These are phyloP conservation scores for Rhea americana DNA, from an alignment of 2,113 vertebrate genomes.

Conservation along the genomic window DNA sequence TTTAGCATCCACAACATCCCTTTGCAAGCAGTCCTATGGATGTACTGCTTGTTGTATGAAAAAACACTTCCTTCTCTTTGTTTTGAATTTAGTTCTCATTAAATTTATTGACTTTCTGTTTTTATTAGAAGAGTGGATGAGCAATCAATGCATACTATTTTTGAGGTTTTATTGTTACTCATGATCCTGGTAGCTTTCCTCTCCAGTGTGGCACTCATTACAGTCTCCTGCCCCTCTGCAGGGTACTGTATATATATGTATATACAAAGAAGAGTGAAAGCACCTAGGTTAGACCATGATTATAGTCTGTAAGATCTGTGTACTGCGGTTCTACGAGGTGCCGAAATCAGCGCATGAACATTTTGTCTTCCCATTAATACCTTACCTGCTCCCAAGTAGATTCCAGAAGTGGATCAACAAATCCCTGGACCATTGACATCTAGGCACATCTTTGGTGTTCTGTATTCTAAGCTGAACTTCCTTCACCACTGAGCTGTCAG, in stretches of 20 bases:
- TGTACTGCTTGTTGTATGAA: background rate
- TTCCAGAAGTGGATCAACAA: background rate
- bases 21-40: background rate
- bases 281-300: background rate
- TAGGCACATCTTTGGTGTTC: background rate
- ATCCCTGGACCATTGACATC: background rate
- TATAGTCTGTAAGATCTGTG: background rate
- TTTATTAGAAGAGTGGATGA: background rate
- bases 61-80: background rate
- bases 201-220: background rate
- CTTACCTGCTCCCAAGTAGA: background rate
- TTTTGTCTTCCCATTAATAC: background rate
- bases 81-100: background rate
- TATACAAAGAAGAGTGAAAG: background rate
- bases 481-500: background rate
- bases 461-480: background rate
- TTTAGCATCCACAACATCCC: background rate
- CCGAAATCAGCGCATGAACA: background rate
- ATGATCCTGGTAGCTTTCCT: background rate
- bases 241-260: too few relatives aligned
- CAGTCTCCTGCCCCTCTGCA: accelerated
- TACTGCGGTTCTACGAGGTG: accelerated
- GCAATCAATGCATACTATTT: background rate
- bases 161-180: accelerated
- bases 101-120: background rate